phyloP scores from a whole-genome alignment of 23 tunicate species.

The Trididemnum clinides region DNA sequence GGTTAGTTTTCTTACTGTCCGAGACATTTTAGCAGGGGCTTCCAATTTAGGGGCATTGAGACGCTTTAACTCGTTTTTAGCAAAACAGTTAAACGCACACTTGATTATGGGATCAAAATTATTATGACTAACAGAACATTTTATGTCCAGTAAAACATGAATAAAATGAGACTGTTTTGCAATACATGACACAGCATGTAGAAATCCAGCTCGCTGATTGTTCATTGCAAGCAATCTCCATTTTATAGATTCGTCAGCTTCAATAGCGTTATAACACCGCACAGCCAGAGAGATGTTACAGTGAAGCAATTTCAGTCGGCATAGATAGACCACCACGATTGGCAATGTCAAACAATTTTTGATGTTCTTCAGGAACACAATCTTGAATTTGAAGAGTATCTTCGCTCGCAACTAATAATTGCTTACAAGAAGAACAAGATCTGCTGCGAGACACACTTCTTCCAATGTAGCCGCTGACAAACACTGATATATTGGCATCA shows the following conservation, averaged over 20 bases:
- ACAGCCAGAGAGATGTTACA: neutral
- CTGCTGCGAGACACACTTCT: neutral
- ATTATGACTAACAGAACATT: neutral
- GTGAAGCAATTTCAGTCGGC: neutral
- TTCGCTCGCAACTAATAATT: neutral
- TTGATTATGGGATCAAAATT: neutral
- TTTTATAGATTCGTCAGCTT: neutral
- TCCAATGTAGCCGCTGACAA: neutral
- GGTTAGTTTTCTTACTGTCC: no score
- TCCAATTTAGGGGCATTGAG: neutral
- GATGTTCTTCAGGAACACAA: neutral
- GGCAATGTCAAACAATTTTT: neutral
- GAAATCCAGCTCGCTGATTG: neutral
- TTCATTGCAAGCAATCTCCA: neutral
- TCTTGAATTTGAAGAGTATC: neutral
- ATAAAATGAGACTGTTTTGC: neutral
- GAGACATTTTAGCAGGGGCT: no score
- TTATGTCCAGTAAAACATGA: neutral
- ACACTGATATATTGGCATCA: neutral
- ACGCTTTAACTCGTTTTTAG: neutral
- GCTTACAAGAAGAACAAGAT: neutral
- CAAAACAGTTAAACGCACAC: neutral
- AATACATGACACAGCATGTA: neutral
- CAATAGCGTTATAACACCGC: neutral
- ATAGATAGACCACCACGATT: neutral